Percentiles rank a stretch among this genome's conserved stretches.
phyloP scores from a whole-genome alignment of 1,140 invertebrate genomes.

The Protaetia brevitarsis region DNA sequence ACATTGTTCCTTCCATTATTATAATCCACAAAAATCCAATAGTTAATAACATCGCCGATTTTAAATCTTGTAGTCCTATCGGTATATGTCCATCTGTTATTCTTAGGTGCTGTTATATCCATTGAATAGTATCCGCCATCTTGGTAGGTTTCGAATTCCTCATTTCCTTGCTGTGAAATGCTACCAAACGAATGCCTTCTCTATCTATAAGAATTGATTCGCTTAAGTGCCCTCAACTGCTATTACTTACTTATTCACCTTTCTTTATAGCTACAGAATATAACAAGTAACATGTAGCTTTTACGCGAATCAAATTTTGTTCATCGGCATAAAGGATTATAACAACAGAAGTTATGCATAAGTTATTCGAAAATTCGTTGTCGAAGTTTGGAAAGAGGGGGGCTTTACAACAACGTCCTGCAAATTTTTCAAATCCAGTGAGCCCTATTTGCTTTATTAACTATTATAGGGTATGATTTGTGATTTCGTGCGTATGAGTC shows the following conservation, averaged over 20 bases:
- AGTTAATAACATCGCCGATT: constrained; percentile 65
- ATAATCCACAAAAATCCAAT: constrained; percentile 72
- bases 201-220: constrained; percentile 50
- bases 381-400: not conserved
- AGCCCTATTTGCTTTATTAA: too few species aligned
- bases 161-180: constrained; percentile 71
- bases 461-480: too few species aligned
- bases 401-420: not conserved
- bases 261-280: not conserved
- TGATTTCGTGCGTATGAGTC: too few species aligned
- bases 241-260: not conserved
- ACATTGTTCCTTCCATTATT: constrained; percentile 54
- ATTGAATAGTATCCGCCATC: constrained; percentile 62
- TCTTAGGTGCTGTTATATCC: constrained; percentile 62
- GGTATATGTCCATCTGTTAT: constrained; percentile 65
- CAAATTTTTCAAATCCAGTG: too few species aligned
- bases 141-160: constrained; percentile 68
- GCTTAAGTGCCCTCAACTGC: not conserved
- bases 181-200: constrained; percentile 67
- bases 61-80: constrained; percentile 61
- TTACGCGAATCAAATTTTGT: not conserved
- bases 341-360: not conserved
- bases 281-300: not conserved
- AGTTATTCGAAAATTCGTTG: not conserved
- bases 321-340: not conserved